These are phyloP conservation scores for Stigmatopora nigra DNA, from an alignment of 2,113 vertebrate species.

Conservation along the genomic window DNA sequence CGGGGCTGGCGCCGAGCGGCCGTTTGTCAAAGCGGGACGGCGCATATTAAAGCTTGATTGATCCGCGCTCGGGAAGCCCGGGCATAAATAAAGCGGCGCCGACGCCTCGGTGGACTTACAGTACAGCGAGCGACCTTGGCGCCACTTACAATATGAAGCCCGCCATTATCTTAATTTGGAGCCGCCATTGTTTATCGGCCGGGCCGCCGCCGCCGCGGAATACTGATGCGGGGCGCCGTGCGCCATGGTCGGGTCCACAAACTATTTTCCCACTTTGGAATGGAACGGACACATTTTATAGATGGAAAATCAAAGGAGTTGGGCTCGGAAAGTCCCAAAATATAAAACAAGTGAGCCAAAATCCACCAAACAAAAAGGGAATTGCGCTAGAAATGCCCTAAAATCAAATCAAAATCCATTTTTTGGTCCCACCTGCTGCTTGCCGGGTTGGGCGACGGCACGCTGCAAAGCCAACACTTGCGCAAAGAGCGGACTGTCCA, in stretches of 20 bases:
- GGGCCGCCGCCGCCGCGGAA: constrained; percentile 41
- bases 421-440: constrained; percentile 71
- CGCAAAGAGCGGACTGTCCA: constrained; percentile 85
- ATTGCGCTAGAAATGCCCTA: too few species aligned
- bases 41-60: constrained; percentile 73
- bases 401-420: too few species aligned
- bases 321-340: too few species aligned
- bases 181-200: constrained; percentile 64
- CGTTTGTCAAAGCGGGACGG: constrained; percentile 71
- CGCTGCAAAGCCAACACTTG: constrained; percentile 92
- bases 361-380: too few species aligned
- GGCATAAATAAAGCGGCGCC: constrained; percentile 21
- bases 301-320: too few species aligned
- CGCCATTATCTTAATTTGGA: constrained; percentile 74
- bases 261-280: too few species aligned
- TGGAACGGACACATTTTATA: too few species aligned
- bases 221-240: constrained; percentile 49
- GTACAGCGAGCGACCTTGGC: constrained; percentile 57
- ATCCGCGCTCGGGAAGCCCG: constrained; percentile 44
- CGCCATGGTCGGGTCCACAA: background rate
- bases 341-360: too few species aligned
- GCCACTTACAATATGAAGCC: constrained; percentile 74
- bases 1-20: constrained; percentile 60
- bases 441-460: constrained; percentile 86
- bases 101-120: constrained; percentile 51